Conservation (phyloP, 2,797 vertebrate species). For the Antrozous pallidus region DNA sequence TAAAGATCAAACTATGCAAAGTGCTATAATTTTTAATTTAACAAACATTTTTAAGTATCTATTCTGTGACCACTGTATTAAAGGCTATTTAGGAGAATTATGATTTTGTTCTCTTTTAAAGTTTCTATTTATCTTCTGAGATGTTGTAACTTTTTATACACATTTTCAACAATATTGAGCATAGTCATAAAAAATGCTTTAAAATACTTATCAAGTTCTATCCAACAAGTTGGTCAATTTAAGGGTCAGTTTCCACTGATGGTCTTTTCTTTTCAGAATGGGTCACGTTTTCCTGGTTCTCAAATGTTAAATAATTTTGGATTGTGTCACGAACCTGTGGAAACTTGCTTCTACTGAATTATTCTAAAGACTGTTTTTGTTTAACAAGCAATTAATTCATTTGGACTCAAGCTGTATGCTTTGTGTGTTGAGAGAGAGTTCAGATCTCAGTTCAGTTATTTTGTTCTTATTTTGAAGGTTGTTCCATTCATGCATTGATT, state of each 20-base stretch:
- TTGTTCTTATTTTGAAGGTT: neutral
- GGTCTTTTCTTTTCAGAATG: neutral
- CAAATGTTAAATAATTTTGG: neutral
- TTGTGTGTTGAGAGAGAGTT: neutral
- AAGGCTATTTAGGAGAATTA: neutral
- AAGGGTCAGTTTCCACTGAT: neutral
- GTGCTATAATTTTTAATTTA: neutral
- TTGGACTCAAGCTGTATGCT: neutral
- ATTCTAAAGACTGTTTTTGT: neutral
- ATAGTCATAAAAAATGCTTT: neutral
- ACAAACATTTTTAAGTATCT: neutral
- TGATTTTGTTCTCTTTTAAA: neutral
- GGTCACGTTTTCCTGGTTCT: neutral
- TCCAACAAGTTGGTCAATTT: neutral
- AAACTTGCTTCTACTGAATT: neutral
- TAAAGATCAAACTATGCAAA: neutral
- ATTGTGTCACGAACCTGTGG: neutral
- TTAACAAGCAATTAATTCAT: neutral
- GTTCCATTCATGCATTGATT: neutral
- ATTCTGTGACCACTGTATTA: neutral
- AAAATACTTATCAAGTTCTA: neutral
- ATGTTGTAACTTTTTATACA: neutral
- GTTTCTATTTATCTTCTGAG: neutral
- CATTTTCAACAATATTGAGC: constrained; percentile 8
- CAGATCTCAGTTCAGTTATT: neutral